These are phyloP conservation scores for Cataglyphis rosenhaueri DNA, from an alignment of 2,888 invertebrate species.

Conservation along the genomic window DNA sequence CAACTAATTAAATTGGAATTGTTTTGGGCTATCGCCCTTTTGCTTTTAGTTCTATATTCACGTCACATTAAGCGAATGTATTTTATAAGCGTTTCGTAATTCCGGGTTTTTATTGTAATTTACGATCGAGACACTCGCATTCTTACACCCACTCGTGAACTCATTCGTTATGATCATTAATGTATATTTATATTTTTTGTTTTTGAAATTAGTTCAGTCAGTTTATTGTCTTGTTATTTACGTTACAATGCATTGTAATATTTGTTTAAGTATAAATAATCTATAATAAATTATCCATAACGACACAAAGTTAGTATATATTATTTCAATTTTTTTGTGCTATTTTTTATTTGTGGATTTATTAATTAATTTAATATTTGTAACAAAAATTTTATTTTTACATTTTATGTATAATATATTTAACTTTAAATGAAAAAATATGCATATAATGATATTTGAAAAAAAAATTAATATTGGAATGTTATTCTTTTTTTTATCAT, in stretches of 20 bases:
- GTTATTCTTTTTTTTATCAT: background rate
- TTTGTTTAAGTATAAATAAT: background rate
- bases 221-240: slow-evolving; percentile 12
- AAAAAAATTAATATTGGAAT: background rate
- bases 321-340: background rate
- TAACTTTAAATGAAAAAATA: background rate
- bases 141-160: slow-evolving; percentile 52
- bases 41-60: background rate
- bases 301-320: background rate
- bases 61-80: slow-evolving; percentile 25
- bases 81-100: slow-evolving; percentile 25
- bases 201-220: slow-evolving; percentile 41
- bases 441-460: background rate
- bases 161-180: slow-evolving; percentile 57
- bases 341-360: background rate
- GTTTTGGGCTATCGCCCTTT: slow-evolving; percentile 1
- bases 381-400: background rate
- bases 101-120: slow-evolving; percentile 55
- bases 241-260: background rate
- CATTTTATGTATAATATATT: background rate
- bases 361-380: background rate
- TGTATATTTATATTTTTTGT: slow-evolving; percentile 55
- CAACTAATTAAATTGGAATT: slow-evolving; percentile 14
- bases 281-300: background rate
- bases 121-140: slow-evolving; percentile 57